Base-by-base conservation (phyloP, 2,113 vertebrate genomes). In the Channa argus region DNA sequence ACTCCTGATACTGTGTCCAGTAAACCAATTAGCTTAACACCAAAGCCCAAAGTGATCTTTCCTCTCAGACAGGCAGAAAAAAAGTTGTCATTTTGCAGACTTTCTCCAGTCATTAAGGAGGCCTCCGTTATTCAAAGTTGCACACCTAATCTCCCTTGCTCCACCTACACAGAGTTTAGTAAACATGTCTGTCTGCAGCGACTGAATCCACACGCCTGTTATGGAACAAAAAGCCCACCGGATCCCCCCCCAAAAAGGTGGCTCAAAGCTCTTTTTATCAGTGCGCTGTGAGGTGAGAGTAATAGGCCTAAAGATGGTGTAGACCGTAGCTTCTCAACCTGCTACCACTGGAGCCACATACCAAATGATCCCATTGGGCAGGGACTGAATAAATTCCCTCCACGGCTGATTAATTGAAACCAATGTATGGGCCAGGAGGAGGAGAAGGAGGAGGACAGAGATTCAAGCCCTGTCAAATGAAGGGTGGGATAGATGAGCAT, bases 281-380 rank as follows among this genome's bases (percentile, higher is more conserved):
- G 78, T 62, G 85, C 71, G 88, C 86, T 89, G 84, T 92, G 92
- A 92, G 85, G 88, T 93, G 92, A 93, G 90, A 93, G 93, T 93
- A 94, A 94, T 93, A 55, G 82, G 81, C 90, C 85, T 91, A 87
- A 93, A 94, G 90, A 87, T 82, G 64, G 79, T 53, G 84, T 63
- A 58, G 58, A 83, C 84, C 58, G 54, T 85, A 89, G 90, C 92
- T 93, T 92, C 88, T 93, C 90, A 92, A 92, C 92, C 91, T 88
- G 84, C 80, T 82, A 85, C 85, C 81, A 86, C 34, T 79, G 83
- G 83, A 88, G 84, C 80, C 88, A 90, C 88, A 89, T 90, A 91
- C 89, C 89, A 84, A 82, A 85, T 68, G 64, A 84, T 88, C 71
- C 77, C 65, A 86, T 85, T 87, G 89, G 92, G 89, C 68, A 90